phyloP scores from a whole-genome alignment of 2,113 vertebrate species.

The Hemicordylus capensis region DNA sequence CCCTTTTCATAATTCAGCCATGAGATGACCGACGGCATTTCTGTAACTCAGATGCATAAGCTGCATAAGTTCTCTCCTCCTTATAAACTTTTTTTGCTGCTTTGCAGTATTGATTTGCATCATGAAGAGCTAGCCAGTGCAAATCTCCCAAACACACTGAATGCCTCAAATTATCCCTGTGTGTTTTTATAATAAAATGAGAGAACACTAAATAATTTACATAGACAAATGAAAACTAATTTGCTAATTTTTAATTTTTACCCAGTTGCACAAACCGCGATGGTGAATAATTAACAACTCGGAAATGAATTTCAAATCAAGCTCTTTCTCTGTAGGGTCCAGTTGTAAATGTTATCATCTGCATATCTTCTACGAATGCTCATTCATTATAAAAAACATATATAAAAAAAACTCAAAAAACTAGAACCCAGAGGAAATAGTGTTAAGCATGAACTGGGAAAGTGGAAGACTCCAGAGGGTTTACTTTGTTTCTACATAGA shows the following conservation, averaged over 20 bases:
- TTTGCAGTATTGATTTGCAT: neutral
- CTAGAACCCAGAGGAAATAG: slow-evolving; percentile 74
- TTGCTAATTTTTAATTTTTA: slow-evolving; percentile 71
- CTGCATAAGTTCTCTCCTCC: neutral
- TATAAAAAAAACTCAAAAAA: slow-evolving; percentile 36
- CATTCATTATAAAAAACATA: slow-evolving; percentile 55
- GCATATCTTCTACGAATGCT: slow-evolving; percentile 60
- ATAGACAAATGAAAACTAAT: slow-evolving; percentile 78
- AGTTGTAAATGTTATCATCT: slow-evolving; percentile 34
- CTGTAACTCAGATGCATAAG: neutral
- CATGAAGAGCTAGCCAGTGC: slow-evolving; percentile 14
- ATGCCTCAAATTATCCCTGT: slow-evolving; percentile 22
- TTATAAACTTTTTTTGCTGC: neutral
- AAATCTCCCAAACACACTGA: slow-evolving; percentile 26
- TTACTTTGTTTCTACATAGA: slow-evolving; percentile 71
- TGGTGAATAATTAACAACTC: slow-evolving; percentile 77
- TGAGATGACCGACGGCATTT: neutral
- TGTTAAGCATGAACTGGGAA: slow-evolving; percentile 62
- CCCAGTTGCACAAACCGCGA: slow-evolving; percentile 46
- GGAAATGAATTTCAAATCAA: slow-evolving; percentile 66
- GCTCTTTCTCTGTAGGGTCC: slow-evolving; percentile 62
- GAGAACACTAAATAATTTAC: slow-evolving; percentile 73
- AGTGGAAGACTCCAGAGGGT: slow-evolving; percentile 71
- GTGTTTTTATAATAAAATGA: slow-evolving; percentile 55
- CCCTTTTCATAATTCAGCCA: neutral